Evolutionary conservation across 2,113 vertebrate genomes (phyloP), one percentile per base, ranked within the genome.

Genomic region (Ramphastos sulfuratus): DNA sequence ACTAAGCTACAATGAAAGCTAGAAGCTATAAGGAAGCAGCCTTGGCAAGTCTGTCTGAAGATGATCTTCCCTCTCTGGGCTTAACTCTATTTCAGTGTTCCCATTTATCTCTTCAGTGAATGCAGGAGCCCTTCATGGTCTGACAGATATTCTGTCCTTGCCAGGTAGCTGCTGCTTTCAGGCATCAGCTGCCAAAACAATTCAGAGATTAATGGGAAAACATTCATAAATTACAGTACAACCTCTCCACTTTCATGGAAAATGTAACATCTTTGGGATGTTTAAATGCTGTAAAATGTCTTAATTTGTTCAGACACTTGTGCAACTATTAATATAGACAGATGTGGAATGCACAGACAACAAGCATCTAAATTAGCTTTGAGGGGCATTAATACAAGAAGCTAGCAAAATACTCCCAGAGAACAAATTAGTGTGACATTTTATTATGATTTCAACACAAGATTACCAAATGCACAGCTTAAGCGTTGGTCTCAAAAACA

Each of bases 121-220:
- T 25, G 85, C 66, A 81, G 55, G 73, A 85, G 91, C 87, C 85
- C 82, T 86, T 91, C 96, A 52, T 90, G 82, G 90, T 77, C 95
- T 95, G 94, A 95, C 95, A 95, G 80, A 90, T 91, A 88, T 37
- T 85, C 82, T 89, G 84, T 95, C 92, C 95, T 92, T 97, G 96
- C 96, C 95, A 97, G 94, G 96, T 96, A 95, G 76, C 82, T 95
- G 86, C 78, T 95, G 92, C 90, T 95, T 88, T 96, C 78, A 95
- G 95, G 90, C 94, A 90, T 58, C 77, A 93, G 66, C 86, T 97
- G 96, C 93, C 96, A 97, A 95, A 97, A 91, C 72, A 91, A 85
- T 92, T 94, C 64, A 79, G 81, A 91, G 70, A 86, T 93, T 95
- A 95, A 95, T 89, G 84, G 93, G 79, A 66, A 94, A 96, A 89